Conservation (phyloP, 2,797 vertebrate species). For the Acipenser oxyrinchus region DNA sequence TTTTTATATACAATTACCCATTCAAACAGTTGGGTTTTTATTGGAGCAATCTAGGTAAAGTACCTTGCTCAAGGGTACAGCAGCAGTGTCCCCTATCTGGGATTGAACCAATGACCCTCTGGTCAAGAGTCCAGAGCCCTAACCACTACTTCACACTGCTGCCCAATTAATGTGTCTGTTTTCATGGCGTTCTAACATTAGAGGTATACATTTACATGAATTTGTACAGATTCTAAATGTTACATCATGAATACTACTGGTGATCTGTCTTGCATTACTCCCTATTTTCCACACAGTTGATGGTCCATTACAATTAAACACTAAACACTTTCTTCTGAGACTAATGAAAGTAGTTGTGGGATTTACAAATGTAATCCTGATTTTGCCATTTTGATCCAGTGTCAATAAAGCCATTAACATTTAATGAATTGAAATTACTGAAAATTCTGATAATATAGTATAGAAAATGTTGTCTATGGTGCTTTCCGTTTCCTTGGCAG, state of each 20-base stretch:
- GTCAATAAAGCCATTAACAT: not conserved
- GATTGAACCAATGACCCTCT: too few species aligned
- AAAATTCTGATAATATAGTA: too few species aligned
- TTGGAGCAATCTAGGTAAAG: too few species aligned
- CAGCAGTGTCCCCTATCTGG: too few species aligned
- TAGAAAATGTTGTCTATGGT: not conserved
- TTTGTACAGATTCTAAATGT: conserved; percentile 11
- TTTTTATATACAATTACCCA: too few species aligned
- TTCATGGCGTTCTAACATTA: conserved; percentile 13
- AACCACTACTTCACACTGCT: not conserved
- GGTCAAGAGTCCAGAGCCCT: too few species aligned
- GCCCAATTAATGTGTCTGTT: conserved; percentile 28
- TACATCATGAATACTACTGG: not conserved
- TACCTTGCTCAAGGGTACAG: too few species aligned
- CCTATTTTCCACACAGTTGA: conserved; percentile 16
- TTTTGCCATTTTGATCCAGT: not conserved
- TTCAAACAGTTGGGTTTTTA: too few species aligned
- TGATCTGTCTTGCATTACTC: conserved; percentile 7
- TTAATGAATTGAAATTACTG: too few species aligned
- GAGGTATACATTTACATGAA: conserved; percentile 17
- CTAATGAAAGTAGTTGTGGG: conserved; percentile 6
- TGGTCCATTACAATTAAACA: conserved; percentile 24
- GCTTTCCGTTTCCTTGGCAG: not conserved
- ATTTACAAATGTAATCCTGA: conserved; percentile 11
- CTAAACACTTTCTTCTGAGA: conserved; percentile 13